phyloP scores from a whole-genome alignment of 1,140 invertebrate genomes.

The Ceratitis capitata region DNA sequence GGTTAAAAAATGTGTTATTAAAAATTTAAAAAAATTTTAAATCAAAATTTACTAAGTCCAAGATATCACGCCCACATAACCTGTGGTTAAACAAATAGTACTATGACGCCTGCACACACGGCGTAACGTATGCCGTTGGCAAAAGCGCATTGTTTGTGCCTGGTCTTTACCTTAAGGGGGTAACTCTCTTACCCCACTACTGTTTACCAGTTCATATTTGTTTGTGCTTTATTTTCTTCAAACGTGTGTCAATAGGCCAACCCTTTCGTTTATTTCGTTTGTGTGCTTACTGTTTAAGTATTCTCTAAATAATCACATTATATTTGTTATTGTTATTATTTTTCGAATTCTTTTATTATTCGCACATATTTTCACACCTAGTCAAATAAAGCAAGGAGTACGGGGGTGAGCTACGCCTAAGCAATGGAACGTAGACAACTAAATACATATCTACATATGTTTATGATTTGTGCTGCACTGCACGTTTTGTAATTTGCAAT shows the following conservation, averaged over 20 bases:
- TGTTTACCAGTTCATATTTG: conserved; percentile 10
- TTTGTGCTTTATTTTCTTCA: background rate
- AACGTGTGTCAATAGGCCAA: conserved; percentile 20
- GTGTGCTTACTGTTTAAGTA: conserved; percentile 46
- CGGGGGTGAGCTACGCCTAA: background rate
- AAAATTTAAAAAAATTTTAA: background rate
- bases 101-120: background rate
- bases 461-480: background rate
- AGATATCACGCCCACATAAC: conserved; percentile 2
- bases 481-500: conserved; percentile 45
- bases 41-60: background rate
- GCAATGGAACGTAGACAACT: background rate
- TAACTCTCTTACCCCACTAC: conserved; percentile 1
- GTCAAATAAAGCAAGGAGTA: conserved; percentile 50
- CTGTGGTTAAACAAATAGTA: conserved; percentile 20
- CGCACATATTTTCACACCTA: conserved; percentile 64
- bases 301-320: conserved; percentile 48
- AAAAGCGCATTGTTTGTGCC: background rate
- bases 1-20: background rate
- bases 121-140: background rate
- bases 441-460: background rate
- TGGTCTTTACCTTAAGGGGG: conserved; percentile 40
- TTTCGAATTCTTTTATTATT: conserved; percentile 49
- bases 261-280: conserved; percentile 37
- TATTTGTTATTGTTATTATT: conserved; percentile 51